Evolutionary conservation across 2,797 vertebrate genomes (phyloP), one percentile per base, ranked within the genome.

Genomic region (Liparis tanakae): DNA sequence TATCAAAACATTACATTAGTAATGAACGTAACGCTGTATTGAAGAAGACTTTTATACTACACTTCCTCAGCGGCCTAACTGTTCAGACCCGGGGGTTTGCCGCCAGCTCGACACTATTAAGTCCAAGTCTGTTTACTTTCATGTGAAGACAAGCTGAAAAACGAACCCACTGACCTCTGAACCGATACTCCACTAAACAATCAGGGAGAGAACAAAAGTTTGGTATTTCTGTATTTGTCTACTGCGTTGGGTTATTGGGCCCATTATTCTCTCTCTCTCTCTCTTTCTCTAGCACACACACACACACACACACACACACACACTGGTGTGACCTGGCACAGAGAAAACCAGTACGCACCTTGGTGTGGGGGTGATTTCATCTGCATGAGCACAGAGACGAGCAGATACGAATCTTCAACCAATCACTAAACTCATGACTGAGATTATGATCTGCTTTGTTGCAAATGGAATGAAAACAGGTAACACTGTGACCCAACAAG

Each of bases 381-480:
- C 14, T 25, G 66, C 7, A 46, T 41, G 22, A 62, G 33, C 20
- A 56, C 10, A 57, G 14, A 41, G 30, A 54, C 36, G 41, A 25
- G 68, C 17, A 43, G 51, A 77, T 18, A 33, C 18, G 46, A 50
- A 79, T 73, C 54, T 10, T 20, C 53, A n/a, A 56, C 58, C 66
- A 36, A 53, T 66, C 65, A 18, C 18, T 0, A 0, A 66, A 20
- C 66, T 65, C 55, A 54, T 41, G 73, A 76, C 37, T 12, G n/a
- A 64, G 67, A 69, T 55, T 15, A 10, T 46, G 7, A 53, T 78
- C 71, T 43, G 56, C 20, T 6, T 2, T 39, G 30, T 70, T 64
- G 39, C 37, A 60, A 34, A 54, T 37, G 67, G 13, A 81, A 74
- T 64, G 51, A 85, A 77, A 66, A 7, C 22, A 7, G 1, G 22